Evolutionary conservation across 35 echinoderm and acorn worm species (phyloP), one percentile per base, ranked within the genome.

Genomic region (Lytechinus pictus): DNA sequence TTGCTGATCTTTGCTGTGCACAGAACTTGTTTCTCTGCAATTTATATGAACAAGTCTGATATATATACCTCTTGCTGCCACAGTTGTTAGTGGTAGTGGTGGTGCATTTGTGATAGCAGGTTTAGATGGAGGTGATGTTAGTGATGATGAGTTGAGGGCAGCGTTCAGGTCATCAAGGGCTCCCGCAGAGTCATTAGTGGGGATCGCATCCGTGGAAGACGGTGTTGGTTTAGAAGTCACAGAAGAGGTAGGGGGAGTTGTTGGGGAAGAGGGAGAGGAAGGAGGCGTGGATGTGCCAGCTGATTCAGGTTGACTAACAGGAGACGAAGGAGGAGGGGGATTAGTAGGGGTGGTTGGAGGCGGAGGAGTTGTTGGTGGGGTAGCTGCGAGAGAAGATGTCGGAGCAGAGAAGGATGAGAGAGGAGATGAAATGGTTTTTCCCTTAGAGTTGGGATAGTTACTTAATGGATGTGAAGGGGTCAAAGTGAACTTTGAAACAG

Each of bases 121-220:
- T 24, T 79, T 79, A 79, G 66, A 79, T 79, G 28, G 52, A 52
- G 88, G 52, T 90, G 88, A 90, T 90, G 27, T 90, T 14, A 90
- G 88, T 90, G 88, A 90, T 90, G 88, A 90, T 79, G 66, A 79
- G 66, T 79, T 79, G 66, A 79, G 19, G 14, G 14, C 66, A 79
- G 66, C 66, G 14, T 79, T 79, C 66, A 79, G 21, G n/a, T 79
- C n/a, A 24, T 79, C n/a, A 24, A 79, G 66, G 66, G 66, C 66
- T 79, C 21, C 66, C 66, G n/a, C 66, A 5, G 66, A 79, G 66
- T 79, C 14, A 24, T 79, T 79, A 79, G 66, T 24, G 6, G 66
- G n/a, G 66, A 54, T 44, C 13, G 52, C 88, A 90, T 90, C 52
- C 33, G 54, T 6, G 10, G 92, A 27, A 14, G 92, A 28, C n/a